Conservation (phyloP, 64 coral and sea anemone species). For the Cladopsammia gracilis region DNA sequence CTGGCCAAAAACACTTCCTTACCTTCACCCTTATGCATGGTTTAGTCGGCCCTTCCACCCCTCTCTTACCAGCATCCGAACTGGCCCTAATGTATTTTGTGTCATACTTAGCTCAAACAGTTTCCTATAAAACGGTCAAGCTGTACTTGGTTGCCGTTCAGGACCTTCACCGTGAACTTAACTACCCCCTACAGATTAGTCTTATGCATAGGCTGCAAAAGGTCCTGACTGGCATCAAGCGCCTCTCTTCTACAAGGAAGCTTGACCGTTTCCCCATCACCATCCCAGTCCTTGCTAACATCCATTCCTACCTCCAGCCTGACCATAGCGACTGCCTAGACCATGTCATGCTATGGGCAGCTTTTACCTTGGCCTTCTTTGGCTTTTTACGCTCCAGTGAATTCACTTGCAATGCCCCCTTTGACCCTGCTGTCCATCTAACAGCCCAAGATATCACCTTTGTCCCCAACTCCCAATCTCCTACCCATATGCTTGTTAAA, state of each 20-base stretch:
- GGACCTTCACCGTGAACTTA: neutral
- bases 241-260: neutral
- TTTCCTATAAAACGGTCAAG: constrained; percentile 13
- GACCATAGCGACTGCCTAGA: neutral
- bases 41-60: neutral
- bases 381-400: constrained; percentile 6
- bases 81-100: constrained; percentile 2
- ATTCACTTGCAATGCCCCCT: constrained; percentile 21
- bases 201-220: neutral
- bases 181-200: neutral
- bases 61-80: neutral
- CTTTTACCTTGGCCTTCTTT: constrained; percentile 30
- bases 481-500: constrained; percentile 11
- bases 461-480: neutral
- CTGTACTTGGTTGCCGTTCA: neutral
- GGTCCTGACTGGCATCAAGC: constrained; percentile 1
- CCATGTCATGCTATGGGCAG: constrained; percentile 27
- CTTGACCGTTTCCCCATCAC: neutral
- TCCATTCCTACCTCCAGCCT: neutral
- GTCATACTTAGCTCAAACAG: neutral
- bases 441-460: neutral
- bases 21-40: neutral
- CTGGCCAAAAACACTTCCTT: neutral
- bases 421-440: neutral
- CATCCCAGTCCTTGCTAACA: neutral